A percentile compares a stretch with the other conserved stretches of the same genome.
phyloP scores from a whole-genome alignment of 2,888 invertebrate genomes.

The Chromoteleia sp. region DNA sequence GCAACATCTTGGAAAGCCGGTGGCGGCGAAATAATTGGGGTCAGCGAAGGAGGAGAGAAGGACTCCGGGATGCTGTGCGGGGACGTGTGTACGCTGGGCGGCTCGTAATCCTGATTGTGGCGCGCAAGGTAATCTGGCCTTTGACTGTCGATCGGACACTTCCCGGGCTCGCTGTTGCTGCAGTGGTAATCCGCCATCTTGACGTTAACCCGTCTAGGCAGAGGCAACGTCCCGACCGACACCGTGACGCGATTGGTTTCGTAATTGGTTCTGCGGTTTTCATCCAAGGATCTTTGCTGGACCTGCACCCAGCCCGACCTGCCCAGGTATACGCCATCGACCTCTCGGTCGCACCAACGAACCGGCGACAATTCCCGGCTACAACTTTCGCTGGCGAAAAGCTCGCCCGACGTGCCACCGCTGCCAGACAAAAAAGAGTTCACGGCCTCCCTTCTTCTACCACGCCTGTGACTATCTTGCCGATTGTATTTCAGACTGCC shows the following conservation, averaged over 20 bases:
- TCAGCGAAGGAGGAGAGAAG: conserved; percentile 88
- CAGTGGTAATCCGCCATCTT: conserved; percentile 86
- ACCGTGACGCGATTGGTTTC: conserved; percentile 75
- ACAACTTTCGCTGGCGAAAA: conserved; percentile 84
- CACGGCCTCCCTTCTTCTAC: conserved; percentile 77
- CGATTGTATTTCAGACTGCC: conserved; percentile 75
- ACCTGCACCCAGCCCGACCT: conserved; percentile 87
- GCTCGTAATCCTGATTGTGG: conserved; percentile 82
- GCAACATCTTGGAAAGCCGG: conserved; percentile 88
- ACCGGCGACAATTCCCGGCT: conserved; percentile 87
- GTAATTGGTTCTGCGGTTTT: conserved; percentile 84
- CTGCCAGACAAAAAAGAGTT: conserved; percentile 82
- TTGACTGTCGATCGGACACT: conserved; percentile 77
- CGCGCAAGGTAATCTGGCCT: conserved; percentile 81
- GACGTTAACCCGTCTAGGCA: conserved; percentile 84
- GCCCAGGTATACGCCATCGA: conserved; percentile 87
- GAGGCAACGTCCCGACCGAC: conserved; percentile 81
- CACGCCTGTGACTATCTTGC: conserved; percentile 77
- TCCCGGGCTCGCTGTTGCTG: conserved; percentile 82
- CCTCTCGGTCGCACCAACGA: conserved; percentile 87
- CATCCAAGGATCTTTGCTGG: conserved; percentile 86
- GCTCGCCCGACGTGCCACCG: conserved; percentile 84
- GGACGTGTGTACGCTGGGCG: conserved; percentile 82
- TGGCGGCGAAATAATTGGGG: conserved; percentile 89
- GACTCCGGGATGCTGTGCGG: conserved; percentile 83